Evolutionary conservation across 1,140 invertebrate genomes (phyloP).

Genomic region (Papilio glaucus): DNA sequence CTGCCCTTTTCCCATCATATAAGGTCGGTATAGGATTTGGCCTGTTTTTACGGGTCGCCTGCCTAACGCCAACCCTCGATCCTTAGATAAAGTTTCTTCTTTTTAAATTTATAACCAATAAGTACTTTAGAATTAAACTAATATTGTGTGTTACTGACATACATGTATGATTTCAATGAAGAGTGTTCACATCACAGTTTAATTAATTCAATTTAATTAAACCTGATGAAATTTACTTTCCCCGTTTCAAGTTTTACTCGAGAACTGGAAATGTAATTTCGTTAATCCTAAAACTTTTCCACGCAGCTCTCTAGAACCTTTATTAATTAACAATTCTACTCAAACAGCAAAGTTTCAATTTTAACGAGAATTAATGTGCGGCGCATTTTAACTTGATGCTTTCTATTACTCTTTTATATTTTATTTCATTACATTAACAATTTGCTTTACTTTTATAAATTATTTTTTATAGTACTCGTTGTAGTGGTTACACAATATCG

Average conservation of each 20-base stretch:
- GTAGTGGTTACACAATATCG: no score
- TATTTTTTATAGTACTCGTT: no score
- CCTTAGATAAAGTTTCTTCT: no score
- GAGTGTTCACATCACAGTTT: neutral
- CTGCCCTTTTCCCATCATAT: no score
- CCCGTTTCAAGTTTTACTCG: constrained; percentile 17
- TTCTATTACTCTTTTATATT: neutral
- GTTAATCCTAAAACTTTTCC: constrained; percentile 20
- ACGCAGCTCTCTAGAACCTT: neutral
- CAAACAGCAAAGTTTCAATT: neutral
- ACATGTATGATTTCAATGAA: constrained; percentile 1
- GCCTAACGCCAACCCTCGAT: no score
- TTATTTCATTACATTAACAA: neutral
- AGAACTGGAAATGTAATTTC: constrained; percentile 13
- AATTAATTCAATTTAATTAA: constrained; percentile 12
- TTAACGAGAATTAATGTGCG: neutral
- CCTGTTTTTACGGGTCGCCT: no score
- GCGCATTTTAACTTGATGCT: neutral
- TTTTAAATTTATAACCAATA: no score
- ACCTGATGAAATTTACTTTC: neutral
- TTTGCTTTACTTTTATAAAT: no score
- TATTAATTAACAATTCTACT: constrained; percentile 12
- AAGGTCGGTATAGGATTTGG: no score
- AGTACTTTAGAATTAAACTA: neutral
- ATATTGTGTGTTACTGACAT: neutral